These are phyloP conservation scores for Vidua chalybeata DNA, from an alignment of 2,113 vertebrate species.

Conservation along the genomic window DNA sequence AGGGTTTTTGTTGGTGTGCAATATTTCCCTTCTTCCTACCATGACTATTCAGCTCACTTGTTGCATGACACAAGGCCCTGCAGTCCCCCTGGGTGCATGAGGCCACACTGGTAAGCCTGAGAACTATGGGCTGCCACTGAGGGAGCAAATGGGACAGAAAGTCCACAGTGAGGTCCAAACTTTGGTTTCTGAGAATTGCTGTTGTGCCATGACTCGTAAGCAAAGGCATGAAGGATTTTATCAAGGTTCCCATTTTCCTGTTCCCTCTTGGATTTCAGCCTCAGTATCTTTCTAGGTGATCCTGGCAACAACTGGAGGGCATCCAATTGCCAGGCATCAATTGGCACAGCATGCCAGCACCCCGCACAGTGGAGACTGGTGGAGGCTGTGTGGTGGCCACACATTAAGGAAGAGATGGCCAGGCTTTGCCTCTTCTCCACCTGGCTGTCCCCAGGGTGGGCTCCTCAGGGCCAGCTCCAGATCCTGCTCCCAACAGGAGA, in stretches of 20 bases:
- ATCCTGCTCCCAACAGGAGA: not conserved
- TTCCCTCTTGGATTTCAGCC: not conserved
- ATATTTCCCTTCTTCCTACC: not conserved
- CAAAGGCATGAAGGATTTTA: not conserved
- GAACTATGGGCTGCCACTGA: not conserved
- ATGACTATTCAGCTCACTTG: not conserved
- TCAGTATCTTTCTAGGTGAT: not conserved
- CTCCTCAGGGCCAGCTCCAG: not conserved
- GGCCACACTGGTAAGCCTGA: not conserved
- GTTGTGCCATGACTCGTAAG: rapidly evolving
- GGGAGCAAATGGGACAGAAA: not conserved
- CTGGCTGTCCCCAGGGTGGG: not conserved
- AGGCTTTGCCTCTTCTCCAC: not conserved
- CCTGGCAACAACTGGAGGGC: not conserved
- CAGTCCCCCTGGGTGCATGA: not conserved
- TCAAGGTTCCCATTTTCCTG: not conserved
- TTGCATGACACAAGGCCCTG: not conserved
- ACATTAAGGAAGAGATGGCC: rapidly evolving
- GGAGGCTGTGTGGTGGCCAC: not conserved
- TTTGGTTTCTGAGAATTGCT: not conserved
- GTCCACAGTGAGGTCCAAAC: too few species aligned
- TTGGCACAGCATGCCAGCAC: not conserved
- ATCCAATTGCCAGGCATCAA: not conserved
- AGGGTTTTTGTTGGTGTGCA: not conserved
- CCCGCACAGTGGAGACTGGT: rapidly evolving